phyloP scores from a whole-genome alignment of 2,888 invertebrate species.

The Tipula confusa region DNA sequence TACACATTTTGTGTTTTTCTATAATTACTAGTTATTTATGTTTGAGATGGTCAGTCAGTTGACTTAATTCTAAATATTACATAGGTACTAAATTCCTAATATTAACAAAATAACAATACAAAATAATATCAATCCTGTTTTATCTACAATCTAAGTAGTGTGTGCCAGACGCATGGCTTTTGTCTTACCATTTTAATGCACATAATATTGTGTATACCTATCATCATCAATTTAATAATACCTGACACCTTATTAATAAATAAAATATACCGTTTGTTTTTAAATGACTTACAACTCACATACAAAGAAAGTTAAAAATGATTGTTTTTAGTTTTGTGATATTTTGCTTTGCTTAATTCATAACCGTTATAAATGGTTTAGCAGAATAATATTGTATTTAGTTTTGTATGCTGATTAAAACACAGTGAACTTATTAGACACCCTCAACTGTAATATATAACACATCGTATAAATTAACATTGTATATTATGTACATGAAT shows the following conservation, averaged over 20 bases:
- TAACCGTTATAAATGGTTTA: neutral
- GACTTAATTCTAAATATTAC: neutral
- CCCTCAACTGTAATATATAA: neutral
- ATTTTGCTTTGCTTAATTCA: neutral
- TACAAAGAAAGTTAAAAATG: neutral
- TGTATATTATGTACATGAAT: too few species aligned
- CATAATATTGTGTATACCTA: neutral
- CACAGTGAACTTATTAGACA: neutral
- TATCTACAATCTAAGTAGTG: neutral
- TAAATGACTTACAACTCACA: neutral
- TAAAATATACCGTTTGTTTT: neutral
- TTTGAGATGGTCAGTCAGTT: neutral
- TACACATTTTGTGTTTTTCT: neutral
- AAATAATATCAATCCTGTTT: neutral
- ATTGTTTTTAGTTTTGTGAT: neutral
- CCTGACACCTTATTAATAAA: neutral
- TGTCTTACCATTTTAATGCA: too few species aligned
- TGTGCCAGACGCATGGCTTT: too few species aligned
- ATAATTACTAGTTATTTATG: neutral
- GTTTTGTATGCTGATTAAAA: neutral
- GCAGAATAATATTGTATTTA: neutral
- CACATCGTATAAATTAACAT: neutral
- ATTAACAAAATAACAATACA: too few species aligned
- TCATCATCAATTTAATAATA: neutral
- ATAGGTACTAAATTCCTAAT: too few species aligned